Percentiles rank a stretch among this genome's conserved stretches.
Evolutionary conservation across 2,113 vertebrate species (phyloP).

Genomic region (Ibidorhyncha struthersii): DNA sequence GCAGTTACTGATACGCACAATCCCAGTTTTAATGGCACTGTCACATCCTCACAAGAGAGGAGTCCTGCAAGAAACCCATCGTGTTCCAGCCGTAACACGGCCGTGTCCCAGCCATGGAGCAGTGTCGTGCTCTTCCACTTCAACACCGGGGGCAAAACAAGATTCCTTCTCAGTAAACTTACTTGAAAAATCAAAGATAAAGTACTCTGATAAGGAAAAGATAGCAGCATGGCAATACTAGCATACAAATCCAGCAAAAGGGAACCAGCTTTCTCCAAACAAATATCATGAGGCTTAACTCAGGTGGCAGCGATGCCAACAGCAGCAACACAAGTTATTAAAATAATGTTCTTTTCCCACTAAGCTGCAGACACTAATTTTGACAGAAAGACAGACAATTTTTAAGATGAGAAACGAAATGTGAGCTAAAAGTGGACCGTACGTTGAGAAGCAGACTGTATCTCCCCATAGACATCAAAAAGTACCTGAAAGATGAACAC

Average conservation of each 20-base stretch:
- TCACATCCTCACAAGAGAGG: neutral
- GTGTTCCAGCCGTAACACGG: accelerated
- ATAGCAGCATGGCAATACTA: neutral
- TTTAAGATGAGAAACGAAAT: neutral
- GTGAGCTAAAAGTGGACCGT: neutral
- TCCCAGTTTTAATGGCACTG: neutral
- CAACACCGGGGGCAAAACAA: neutral
- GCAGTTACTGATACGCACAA: neutral
- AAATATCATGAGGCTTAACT: neutral
- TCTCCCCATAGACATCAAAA: neutral
- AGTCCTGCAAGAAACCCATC: neutral
- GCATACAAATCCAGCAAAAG: neutral
- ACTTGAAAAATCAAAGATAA: neutral
- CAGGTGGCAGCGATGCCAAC: accelerated
- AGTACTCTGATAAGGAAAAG: neutral
- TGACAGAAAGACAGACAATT: neutral
- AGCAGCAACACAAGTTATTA: neutral
- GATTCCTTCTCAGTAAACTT: neutral
- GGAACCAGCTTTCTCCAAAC: neutral
- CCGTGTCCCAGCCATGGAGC: accelerated
- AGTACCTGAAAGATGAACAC: neutral
- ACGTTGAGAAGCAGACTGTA: neutral
- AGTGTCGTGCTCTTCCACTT: accelerated
- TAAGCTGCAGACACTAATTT: neutral
- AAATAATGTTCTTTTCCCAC: neutral